A percentile compares a stretch with the other conserved stretches of the same genome.
Conservation (phyloP, 2,888 invertebrate species). For the Epinotia ramella region DNA sequence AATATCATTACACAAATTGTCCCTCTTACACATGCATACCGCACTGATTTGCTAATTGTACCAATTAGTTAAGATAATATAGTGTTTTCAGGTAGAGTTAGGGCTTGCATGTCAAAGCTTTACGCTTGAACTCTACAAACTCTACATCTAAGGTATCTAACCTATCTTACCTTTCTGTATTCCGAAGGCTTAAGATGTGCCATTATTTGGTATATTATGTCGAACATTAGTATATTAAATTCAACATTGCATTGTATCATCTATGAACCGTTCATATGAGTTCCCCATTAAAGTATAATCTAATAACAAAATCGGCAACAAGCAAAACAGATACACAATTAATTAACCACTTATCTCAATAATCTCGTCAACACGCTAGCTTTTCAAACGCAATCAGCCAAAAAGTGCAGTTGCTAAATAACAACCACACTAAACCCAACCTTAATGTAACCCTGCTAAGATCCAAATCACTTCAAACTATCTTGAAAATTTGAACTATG, state of each 20-base stretch:
- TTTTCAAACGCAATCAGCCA: conserved; percentile 19
- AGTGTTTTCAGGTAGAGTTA: background rate
- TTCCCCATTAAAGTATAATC: conserved; percentile 29
- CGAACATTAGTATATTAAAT: background rate
- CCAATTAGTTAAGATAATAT: background rate
- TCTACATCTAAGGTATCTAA: background rate
- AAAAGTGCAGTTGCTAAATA: conserved; percentile 34
- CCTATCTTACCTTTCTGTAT: background rate
- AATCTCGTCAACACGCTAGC: conserved; percentile 37
- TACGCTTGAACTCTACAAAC: background rate
- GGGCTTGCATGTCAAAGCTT: background rate
- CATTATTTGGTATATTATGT: background rate
- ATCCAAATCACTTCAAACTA: background rate
- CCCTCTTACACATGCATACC: background rate
- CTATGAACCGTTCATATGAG: conserved; percentile 2
- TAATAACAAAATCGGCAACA: conserved; percentile 25
- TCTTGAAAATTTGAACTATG: conserved; percentile 14
- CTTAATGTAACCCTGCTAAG: background rate
- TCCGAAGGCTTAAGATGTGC: background rate
- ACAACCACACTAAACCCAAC: background rate
- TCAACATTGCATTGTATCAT: background rate
- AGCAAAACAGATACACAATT: conserved; percentile 37
- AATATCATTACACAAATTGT: no score
- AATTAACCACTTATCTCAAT: conserved; percentile 44
- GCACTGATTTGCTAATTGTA: background rate